Percentiles rank a stretch among this genome's conserved stretches.
These are phyloP conservation scores for Priocnemis perturbator DNA, from an alignment of 2,888 invertebrate genomes.

Conservation along the genomic window DNA sequence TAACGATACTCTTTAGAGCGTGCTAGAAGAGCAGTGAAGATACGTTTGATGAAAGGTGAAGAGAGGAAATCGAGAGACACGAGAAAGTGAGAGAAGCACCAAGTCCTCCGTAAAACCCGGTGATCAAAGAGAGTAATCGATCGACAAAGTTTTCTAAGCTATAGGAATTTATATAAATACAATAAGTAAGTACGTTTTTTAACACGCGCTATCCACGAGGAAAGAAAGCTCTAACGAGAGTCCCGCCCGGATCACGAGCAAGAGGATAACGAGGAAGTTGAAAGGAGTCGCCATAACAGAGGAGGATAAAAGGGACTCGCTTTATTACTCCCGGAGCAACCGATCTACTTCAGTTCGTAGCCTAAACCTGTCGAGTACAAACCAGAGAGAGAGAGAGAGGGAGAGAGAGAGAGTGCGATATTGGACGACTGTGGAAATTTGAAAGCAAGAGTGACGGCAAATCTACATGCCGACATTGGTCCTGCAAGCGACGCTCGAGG, in stretches of 20 bases:
- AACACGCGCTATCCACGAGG: slow-evolving; percentile 25
- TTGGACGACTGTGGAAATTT: slow-evolving; percentile 17
- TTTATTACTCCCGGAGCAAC: slow-evolving; percentile 63
- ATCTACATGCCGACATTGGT: no score
- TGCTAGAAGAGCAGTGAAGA: slow-evolving; percentile 46
- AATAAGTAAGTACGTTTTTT: slow-evolving; percentile 44
- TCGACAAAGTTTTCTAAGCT: slow-evolving; percentile 42
- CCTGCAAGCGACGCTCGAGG: background rate
- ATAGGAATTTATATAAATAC: slow-evolving; percentile 42
- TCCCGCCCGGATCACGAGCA: background rate
- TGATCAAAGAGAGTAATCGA: slow-evolving; percentile 33
- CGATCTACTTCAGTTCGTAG: slow-evolving; percentile 75
- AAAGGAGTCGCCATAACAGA: slow-evolving; percentile 35
- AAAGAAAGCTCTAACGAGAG: slow-evolving; percentile 6
- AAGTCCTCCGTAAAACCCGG: slow-evolving; percentile 42
- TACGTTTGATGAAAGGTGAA: slow-evolving; percentile 15
- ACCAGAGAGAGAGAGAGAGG: slow-evolving; percentile 53
- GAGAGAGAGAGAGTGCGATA: slow-evolving; percentile 32
- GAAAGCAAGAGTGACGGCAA: slow-evolving; percentile 5
- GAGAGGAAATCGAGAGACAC: background rate
- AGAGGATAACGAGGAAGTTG: slow-evolving; percentile 35
- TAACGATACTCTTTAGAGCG: slow-evolving; percentile 56
- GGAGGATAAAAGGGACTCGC: slow-evolving; percentile 39
- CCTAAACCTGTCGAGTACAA: slow-evolving; percentile 76
- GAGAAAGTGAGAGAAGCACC: slow-evolving; percentile 22